Evolutionary conservation across 37 sponge, comb jelly and placozoan genomes (phyloP), one percentile per base, ranked within the genome.

Genomic region (Oopsacas minuta): DNA sequence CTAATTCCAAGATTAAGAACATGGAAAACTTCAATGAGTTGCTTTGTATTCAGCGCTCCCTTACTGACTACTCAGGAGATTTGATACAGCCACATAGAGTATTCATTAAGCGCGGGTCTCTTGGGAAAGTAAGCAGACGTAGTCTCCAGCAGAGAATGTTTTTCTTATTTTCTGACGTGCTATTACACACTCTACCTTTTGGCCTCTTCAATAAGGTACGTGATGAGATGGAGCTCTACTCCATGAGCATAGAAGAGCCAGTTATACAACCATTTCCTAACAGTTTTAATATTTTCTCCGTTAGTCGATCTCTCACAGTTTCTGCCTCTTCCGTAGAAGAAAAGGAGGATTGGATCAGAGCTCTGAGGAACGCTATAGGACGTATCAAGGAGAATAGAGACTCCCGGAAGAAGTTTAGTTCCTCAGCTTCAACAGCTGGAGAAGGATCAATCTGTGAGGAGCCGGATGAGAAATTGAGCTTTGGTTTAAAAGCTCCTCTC

Each of bases 81-180:
- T 86, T 91, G 52, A 37, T 91, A 0, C 36, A 30, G 10, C 90
- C 90, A 15, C 61, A 86, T 34, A 82, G 83, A 17, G 23, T 38
- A 38, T 82, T 37, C 37, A 82, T 36, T 82, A 37, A 82, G 83
- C 17, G 83, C 17, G 83, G 83, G 7, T 82, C 83, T 17, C 83
- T 36, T 3, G 83, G 83, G 36, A 82, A 82, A 10, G 83, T 38
- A 23, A 82, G 83, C 39, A 10, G 83, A 82, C 83, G 83, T 22
- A 37, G 83, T 82, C 23, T 37, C 15, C 83, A 37, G 83, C 39
- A 37, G 83, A 38, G 83, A 75, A 88, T 88, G 84, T 94, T 94
- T 84, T 94, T 94, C 85, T 82, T 94, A 89, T 93, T 93, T 37
- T 90, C 91, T 1, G 93, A 93, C 37, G 88, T 89, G 30, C 85